phyloP scores from a whole-genome alignment of 2,888 invertebrate genomes.

The Oscheius onirici region DNA sequence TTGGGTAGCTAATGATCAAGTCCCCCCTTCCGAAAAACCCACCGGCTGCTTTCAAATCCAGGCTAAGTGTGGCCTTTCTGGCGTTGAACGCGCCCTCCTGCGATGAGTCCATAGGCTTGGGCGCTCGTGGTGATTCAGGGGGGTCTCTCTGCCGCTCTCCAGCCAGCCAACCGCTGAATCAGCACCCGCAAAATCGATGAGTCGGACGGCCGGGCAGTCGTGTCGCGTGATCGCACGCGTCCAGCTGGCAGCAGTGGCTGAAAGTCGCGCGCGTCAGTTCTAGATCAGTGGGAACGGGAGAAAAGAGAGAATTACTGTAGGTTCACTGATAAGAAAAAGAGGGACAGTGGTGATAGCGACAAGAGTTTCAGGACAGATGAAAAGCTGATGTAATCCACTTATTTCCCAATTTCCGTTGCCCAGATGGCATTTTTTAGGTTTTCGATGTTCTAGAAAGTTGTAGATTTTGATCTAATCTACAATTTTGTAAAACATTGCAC shows the following conservation, averaged over 20 bases:
- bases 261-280: background rate
- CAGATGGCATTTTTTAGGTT: too few relatives aligned
- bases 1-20: background rate
- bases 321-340: too few relatives aligned
- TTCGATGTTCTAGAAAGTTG: too few relatives aligned
- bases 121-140: slow-evolving; percentile 19
- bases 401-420: too few relatives aligned
- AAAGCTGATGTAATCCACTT: too few relatives aligned
- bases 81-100: slow-evolving; percentile 29
- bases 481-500: too few relatives aligned
- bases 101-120: background rate
- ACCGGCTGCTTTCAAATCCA: slow-evolving; percentile 26
- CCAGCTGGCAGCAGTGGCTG: background rate
- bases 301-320: background rate
- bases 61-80: slow-evolving; percentile 20
- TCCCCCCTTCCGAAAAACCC: background rate
- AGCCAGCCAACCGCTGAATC: slow-evolving; percentile 25
- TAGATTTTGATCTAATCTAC: too few relatives aligned
- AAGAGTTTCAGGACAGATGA: too few relatives aligned
- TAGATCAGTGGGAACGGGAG: background rate
- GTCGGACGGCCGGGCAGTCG: slow-evolving; percentile 3
- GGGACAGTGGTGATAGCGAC: too few relatives aligned
- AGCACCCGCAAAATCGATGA: slow-evolving; percentile 28
- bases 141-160: background rate
- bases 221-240: background rate